Percentiles rank a stretch among this genome's conserved stretches.
These are phyloP conservation scores for Luscinia luscinia DNA, from an alignment of 2,797 vertebrate species.

Conservation along the genomic window DNA sequence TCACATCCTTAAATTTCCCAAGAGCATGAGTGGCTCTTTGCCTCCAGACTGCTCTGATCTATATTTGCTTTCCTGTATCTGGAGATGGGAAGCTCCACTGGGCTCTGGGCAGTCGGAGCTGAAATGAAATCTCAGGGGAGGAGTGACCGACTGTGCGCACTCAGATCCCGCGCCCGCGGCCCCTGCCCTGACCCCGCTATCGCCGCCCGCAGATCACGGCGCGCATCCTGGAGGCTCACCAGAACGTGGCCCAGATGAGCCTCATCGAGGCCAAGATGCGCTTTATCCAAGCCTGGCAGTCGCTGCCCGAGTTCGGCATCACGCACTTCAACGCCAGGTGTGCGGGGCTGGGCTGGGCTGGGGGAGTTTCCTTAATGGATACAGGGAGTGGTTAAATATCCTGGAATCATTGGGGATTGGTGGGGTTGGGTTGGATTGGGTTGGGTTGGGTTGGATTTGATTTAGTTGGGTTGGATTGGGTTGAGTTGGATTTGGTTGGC, in stretches of 20 bases:
- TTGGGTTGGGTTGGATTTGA: fast-evolving
- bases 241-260: conserved; percentile 99
- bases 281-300: conserved; percentile 98
- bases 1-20: background rate
- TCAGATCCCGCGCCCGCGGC: background rate
- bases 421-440: fast-evolving
- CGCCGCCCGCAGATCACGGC: conserved; percentile 87
- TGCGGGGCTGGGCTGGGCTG: conserved; percentile 19
- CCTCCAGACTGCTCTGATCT: background rate
- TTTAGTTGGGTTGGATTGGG: fast-evolving
- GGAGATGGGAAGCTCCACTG: background rate
- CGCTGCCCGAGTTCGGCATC: conserved; percentile 96
- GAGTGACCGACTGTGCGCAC: fast-evolving
- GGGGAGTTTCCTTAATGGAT: no score
- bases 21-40: background rate
- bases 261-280: conserved; percentile 99
- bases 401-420: fast-evolving
- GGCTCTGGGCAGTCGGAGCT: background rate
- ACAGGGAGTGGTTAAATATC: fast-evolving
- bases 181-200: conserved; percentile 13
- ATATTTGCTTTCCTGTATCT: background rate
- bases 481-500: background rate
- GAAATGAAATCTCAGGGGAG: background rate
- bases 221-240: conserved; percentile 96
- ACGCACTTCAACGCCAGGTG: conserved; percentile 97